Conservation (phyloP, 2,797 vertebrate genomes). For the Gallinago solitaria region DNA sequence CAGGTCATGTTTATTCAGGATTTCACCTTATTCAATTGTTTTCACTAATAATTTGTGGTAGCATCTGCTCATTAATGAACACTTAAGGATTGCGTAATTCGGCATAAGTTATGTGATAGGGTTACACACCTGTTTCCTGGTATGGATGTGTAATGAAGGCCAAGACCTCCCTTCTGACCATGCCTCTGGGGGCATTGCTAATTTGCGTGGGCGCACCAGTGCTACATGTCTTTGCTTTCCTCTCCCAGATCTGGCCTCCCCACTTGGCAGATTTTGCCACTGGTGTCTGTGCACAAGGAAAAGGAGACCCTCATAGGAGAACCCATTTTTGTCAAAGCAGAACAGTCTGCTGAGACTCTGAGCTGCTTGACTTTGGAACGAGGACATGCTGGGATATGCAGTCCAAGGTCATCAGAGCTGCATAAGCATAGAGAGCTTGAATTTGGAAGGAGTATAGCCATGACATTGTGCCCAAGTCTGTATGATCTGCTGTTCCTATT, state of each 20-base stretch:
- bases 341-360: background rate
- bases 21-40: background rate
- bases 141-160: background rate
- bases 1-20: background rate
- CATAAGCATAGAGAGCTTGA: background rate
- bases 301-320: background rate
- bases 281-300: background rate
- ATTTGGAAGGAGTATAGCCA: background rate
- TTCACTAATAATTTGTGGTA: background rate
- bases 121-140: background rate
- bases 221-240: accelerated
- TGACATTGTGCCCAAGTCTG: background rate
- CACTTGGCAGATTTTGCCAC: background rate
- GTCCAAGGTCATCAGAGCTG: background rate
- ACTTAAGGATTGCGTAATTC: background rate
- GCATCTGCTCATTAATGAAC: background rate
- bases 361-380: background rate
- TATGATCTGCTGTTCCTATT: background rate
- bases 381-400: background rate
- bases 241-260: background rate
- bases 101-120: background rate
- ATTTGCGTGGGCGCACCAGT: accelerated
- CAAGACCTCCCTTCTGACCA: background rate
- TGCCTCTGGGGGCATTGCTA: background rate
- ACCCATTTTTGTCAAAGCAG: background rate